Percentiles rank a stretch among this genome's conserved stretches.
phyloP scores from a whole-genome alignment of 2,113 vertebrate species.

The Anolis carolinensis region DNA sequence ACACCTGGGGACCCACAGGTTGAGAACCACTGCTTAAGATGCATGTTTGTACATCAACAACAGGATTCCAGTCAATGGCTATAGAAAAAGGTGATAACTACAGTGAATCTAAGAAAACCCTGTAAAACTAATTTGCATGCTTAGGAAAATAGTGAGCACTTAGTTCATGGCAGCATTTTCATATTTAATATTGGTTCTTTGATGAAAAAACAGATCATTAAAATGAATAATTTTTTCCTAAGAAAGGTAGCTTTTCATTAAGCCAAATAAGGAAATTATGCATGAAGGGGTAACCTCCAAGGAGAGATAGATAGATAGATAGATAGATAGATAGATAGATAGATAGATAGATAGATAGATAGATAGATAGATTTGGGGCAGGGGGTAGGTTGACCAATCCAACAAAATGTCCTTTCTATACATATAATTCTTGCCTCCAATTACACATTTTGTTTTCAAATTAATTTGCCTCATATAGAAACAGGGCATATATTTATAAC shows the following conservation, averaged over 20 bases:
- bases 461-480: conserved; percentile 22
- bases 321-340: too few relatives aligned
- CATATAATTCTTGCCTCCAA: conserved; percentile 21
- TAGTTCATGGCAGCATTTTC: not conserved
- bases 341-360: too few relatives aligned
- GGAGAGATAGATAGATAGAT: too few relatives aligned
- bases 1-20: too few relatives aligned
- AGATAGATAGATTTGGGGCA: too few relatives aligned
- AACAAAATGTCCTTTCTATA: conserved; percentile 6
- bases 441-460: conserved; percentile 17
- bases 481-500: not conserved
- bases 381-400: conserved; percentile 49
- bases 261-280: conserved; percentile 50
- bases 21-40: too few relatives aligned
- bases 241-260: conserved; percentile 55
- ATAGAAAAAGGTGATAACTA: conserved; percentile 6
- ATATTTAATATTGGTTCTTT: conserved; percentile 49
- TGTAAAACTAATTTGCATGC: conserved; percentile 14
- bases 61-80: not conserved
- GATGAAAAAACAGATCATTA: conserved; percentile 46
- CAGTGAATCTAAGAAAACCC: conserved; percentile 19
- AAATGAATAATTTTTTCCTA: conserved; percentile 25
- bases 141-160: conserved; percentile 34
- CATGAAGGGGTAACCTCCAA: conserved; percentile 11
- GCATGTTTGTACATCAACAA: too few relatives aligned